phyloP scores from a whole-genome alignment of 2,888 invertebrate species.

The Helobdella robusta region DNA sequence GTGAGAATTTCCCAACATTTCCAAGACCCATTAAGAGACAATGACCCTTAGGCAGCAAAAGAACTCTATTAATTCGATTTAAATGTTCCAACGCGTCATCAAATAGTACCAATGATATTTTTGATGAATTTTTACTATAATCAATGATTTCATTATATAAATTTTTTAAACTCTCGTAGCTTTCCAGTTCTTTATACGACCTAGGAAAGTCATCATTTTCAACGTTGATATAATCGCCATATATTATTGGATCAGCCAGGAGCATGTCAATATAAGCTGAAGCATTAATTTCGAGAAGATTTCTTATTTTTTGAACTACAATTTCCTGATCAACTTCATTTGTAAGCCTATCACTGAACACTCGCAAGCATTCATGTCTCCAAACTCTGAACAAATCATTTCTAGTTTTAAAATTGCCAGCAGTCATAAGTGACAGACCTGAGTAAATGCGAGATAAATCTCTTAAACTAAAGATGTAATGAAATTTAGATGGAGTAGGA shows the following conservation, averaged over 20 bases:
- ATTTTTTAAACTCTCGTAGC: constrained; percentile 52
- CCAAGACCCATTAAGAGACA: constrained; percentile 60
- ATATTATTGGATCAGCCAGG: constrained; percentile 71
- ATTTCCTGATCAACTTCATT: constrained; percentile 52
- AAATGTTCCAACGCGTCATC: constrained; percentile 83
- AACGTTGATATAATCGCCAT: constrained; percentile 79
- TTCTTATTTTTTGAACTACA: constrained; percentile 38
- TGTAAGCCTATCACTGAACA: constrained; percentile 77
- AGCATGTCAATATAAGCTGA: constrained; percentile 57
- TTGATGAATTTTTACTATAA: constrained; percentile 68
- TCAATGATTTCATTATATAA: constrained; percentile 60
- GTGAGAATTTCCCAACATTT: constrained; percentile 74
- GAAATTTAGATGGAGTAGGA: constrained; percentile 84
- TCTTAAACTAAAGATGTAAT: constrained; percentile 84
- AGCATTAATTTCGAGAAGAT: constrained; percentile 52
- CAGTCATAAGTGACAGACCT: constrained; percentile 68
- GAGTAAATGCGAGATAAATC: constrained; percentile 76
- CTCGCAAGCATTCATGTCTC: constrained; percentile 79
- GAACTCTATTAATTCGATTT: constrained; percentile 72
- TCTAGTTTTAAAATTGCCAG: constrained; percentile 59
- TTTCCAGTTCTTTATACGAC: constrained; percentile 76
- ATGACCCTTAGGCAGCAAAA: constrained; percentile 66
- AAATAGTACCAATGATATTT: constrained; percentile 70
- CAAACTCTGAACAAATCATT: constrained; percentile 74
- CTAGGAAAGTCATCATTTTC: constrained; percentile 68